phyloP scores from a whole-genome alignment of 2,888 invertebrate species.

The Amphipoea lucens region DNA sequence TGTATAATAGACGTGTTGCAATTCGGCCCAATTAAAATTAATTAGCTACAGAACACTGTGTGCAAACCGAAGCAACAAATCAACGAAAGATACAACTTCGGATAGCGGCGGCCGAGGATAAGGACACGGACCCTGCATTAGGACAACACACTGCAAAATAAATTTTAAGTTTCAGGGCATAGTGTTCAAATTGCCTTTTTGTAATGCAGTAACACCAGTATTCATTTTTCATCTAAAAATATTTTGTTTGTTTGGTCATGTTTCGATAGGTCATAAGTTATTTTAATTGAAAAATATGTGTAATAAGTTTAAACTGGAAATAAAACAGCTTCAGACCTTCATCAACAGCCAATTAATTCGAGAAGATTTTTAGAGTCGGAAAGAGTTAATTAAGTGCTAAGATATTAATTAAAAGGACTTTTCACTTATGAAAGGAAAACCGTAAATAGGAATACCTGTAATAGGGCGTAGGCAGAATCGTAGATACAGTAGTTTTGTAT shows the following conservation, averaged over 20 bases:
- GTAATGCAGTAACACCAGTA: slow-evolving; percentile 3
- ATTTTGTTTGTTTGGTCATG: slow-evolving; percentile 45
- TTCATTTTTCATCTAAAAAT: slow-evolving; percentile 49
- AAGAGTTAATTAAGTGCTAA: slow-evolving; percentile 12
- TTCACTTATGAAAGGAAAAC: slow-evolving; percentile 1
- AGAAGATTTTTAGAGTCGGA: slow-evolving; percentile 8
- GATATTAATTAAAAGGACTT: not conserved
- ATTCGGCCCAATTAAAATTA: slow-evolving; percentile 88
- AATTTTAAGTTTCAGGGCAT: slow-evolving; percentile 67
- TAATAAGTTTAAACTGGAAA: slow-evolving; percentile 21
- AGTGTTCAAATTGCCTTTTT: slow-evolving; percentile 67
- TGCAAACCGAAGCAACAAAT: slow-evolving; percentile 86
- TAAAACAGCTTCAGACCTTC: slow-evolving; percentile 3
- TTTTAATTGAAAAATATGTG: slow-evolving; percentile 38
- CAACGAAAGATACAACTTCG: slow-evolving; percentile 85
- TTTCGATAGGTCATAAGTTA: slow-evolving; percentile 40
- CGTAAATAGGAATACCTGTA: not conserved
- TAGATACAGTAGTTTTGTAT: not conserved
- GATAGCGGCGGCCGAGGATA: slow-evolving; percentile 81
- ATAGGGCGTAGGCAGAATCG: not conserved
- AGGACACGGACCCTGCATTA: slow-evolving; percentile 73
- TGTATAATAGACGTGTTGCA: slow-evolving; percentile 80
- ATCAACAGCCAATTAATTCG: slow-evolving; percentile 32
- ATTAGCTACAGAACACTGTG: slow-evolving; percentile 87
- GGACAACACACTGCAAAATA: slow-evolving; percentile 68